Evolutionary conservation across 2,113 vertebrate species (phyloP).

Genomic region (Rallus limicola): DNA sequence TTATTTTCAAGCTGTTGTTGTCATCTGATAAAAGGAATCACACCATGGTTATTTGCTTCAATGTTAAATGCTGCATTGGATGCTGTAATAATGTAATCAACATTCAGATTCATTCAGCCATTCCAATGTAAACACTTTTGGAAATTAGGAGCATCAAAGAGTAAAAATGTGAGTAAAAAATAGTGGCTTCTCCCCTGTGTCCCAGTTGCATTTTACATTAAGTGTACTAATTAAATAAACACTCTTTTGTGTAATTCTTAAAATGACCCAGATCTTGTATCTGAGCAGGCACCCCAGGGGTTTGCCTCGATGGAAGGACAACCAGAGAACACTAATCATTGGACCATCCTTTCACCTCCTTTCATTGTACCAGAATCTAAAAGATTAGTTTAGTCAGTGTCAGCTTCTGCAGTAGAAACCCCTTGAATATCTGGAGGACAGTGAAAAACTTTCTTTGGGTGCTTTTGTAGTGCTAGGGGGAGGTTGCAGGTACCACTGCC

Average conservation of each 20-base stretch:
- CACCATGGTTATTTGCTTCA: constrained; percentile 20
- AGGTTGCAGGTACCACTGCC: background rate
- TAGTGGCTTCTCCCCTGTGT: constrained; percentile 54
- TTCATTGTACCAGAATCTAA: background rate
- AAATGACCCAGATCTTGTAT: constrained; percentile 1
- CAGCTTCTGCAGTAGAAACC: background rate
- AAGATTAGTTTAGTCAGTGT: background rate
- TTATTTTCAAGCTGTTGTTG: constrained; percentile 45
- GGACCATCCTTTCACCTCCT: background rate
- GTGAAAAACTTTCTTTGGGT: background rate
- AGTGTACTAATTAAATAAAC: constrained; percentile 54
- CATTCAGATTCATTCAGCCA: constrained; percentile 38
- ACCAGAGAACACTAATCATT: background rate
- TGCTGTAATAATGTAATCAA: constrained; percentile 46
- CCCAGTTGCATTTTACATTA: background rate
- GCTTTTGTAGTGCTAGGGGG: background rate
- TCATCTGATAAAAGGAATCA: constrained; percentile 44
- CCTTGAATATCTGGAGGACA: background rate
- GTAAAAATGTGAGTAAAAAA: constrained; percentile 46
- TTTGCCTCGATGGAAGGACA: background rate
- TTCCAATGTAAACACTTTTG: constrained; percentile 31
- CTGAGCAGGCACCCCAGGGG: background rate
- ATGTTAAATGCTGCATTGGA: constrained; percentile 8
- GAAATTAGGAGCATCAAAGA: constrained; percentile 53
- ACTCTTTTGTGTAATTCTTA: constrained; percentile 39